Percentiles rank a stretch among this genome's conserved stretches.
Evolutionary conservation across 2,888 invertebrate genomes (phyloP).

Genomic region (Cephus pulcher): DNA sequence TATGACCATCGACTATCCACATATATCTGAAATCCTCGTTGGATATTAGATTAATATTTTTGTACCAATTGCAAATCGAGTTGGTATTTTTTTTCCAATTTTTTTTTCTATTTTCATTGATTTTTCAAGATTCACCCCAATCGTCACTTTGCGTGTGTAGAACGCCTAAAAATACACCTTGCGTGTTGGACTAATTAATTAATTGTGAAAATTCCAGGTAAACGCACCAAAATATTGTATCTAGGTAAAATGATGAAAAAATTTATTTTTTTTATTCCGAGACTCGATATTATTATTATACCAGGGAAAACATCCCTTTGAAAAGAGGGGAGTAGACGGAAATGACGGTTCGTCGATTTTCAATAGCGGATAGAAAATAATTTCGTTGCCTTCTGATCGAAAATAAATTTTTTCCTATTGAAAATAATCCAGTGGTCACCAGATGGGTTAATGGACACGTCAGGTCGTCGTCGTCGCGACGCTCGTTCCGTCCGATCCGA

Average conservation of each 20-base stretch:
- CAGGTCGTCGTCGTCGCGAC: not conserved
- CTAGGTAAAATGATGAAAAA: not conserved
- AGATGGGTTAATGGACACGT: not conserved
- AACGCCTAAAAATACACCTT: not conserved
- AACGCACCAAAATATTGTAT: not conserved
- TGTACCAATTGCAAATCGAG: not conserved
- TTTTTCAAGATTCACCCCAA: not conserved
- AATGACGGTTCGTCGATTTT: not conserved
- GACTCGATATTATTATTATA: not conserved
- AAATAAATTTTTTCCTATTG: not conserved
- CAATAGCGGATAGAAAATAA: not conserved
- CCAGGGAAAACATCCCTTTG: not conserved
- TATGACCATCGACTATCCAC: not conserved
- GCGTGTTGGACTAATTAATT: not conserved
- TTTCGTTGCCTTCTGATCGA: not conserved
- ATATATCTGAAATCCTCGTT: not conserved
- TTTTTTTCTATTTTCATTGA: not conserved
- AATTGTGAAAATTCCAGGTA: not conserved
- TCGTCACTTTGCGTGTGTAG: not conserved
- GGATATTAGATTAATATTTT: not conserved
- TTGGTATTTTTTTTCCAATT: not conserved
- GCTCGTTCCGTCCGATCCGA: not conserved
- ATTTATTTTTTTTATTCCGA: not conserved
- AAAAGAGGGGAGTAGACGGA: not conserved
- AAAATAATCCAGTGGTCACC: not conserved